Base-by-base conservation (phyloP, 92 coral and sea anemone genomes). In the Palythoa grandiflora region DNA sequence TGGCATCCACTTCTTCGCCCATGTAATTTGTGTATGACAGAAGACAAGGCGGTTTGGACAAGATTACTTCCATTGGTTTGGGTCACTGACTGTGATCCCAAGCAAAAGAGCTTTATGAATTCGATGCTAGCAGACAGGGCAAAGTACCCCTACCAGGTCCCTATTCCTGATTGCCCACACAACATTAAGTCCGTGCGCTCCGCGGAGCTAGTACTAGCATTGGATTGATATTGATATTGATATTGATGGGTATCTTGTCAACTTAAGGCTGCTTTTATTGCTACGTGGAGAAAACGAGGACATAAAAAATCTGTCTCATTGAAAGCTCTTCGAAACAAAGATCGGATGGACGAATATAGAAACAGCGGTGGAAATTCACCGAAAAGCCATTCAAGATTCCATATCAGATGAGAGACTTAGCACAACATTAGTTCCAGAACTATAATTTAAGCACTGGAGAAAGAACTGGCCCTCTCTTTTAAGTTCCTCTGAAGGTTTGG, bases 91-190 rank as follows among this genome's bases (percentile, higher is more conserved):
- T 87, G 47, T 40, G 93, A 90, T 70, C 93, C 87, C 36, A 90
- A 90, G 87, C 93, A 90, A 77, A 90, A 90, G 86, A 90, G 91
- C 79, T 90, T 90, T 73, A 90, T 87, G 84, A 90, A 78, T 52
- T 50, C 93, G 40, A 87, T 90, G 94, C 89, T 91, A 6, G 78
- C 78, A 37, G 92, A 88, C 72, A 91, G 78, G 59, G 73, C 0
- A 3, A 91, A 74, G 68, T 91, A 91, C 73, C 88, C 93, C 55
- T 76, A 91, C 85, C 91, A 76, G 47, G 88, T 84, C 48, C 92
- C 94, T 35, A 84, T 91, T 66, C 92, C 89, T 47, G 92, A 89
- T 35, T 91, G 92, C 89, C 93, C 93, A 1, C 93, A 91, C 89
- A 91, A 91, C 83, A 91, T 91, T n/a, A 91, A 87, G 90, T 90